These are phyloP conservation scores for Montifringilla adamsi DNA, from an alignment of 2,113 vertebrate genomes.

Conservation along the genomic window DNA sequence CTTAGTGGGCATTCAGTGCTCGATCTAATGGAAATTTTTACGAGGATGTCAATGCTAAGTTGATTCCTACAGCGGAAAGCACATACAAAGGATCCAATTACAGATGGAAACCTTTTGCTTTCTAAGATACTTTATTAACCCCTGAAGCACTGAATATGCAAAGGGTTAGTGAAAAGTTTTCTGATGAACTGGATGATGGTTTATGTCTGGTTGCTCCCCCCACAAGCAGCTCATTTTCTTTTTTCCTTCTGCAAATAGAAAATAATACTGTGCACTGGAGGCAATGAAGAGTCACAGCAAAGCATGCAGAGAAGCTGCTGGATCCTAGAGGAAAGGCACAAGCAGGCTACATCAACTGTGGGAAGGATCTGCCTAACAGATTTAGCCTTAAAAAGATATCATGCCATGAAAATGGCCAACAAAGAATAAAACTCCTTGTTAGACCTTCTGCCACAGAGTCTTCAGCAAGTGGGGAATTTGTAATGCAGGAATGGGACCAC, in stretches of 20 bases:
- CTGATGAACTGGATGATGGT: neutral
- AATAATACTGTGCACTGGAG: neutral
- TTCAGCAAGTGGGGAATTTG: neutral
- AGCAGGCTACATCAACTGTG: neutral
- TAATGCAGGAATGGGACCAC: neutral
- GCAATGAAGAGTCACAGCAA: neutral
- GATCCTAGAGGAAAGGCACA: neutral
- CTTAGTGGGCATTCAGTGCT: constrained; percentile 71
- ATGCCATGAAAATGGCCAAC: neutral
- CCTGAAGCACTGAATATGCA: constrained; percentile 41
- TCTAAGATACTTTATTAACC: constrained; percentile 68
- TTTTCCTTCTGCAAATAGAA: neutral
- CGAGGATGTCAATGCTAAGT: constrained; percentile 75
- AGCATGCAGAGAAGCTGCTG: neutral
- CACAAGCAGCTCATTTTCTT: neutral
- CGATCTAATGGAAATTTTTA: constrained; percentile 79
- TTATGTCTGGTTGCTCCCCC: neutral
- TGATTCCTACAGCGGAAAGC: constrained; percentile 73
- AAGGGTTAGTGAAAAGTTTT: constrained; percentile 11
- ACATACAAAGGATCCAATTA: constrained; percentile 75
- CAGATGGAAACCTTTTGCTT: constrained; percentile 66
- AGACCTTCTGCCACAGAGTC: neutral
- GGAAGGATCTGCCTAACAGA: neutral
- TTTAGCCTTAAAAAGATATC: neutral
- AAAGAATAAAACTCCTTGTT: neutral